A percentile compares a stretch with the other conserved stretches of the same genome.
These are phyloP conservation scores for Varanus salvator DNA, from an alignment of 2,113 vertebrate species.

Conservation along the genomic window DNA sequence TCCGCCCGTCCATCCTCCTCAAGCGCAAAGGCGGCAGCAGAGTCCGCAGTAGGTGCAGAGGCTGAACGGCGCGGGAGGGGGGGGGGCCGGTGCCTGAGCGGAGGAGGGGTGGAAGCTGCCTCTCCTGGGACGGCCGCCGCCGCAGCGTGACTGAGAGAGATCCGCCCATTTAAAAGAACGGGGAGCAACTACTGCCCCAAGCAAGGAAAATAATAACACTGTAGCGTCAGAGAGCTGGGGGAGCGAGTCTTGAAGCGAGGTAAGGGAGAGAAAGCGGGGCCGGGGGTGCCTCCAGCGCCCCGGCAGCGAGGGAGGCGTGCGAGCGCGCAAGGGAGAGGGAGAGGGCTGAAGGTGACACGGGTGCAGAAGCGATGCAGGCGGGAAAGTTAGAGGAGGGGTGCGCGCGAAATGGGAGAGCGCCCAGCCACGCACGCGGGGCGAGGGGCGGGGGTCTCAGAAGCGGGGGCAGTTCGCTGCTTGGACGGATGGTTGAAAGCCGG, in stretches of 20 bases:
- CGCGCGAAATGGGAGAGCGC: not conserved
- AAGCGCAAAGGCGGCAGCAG: not conserved
- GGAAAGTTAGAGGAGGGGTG: not conserved
- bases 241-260: not conserved
- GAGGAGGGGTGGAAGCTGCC: not conserved
- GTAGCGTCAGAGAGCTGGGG: not conserved
- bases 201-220: too few relatives aligned
- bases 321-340: not conserved
- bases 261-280: not conserved
- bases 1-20: not conserved
- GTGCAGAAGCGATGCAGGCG: not conserved
- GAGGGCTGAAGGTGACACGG: not conserved
- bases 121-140: not conserved
- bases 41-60: slow-evolving; percentile 32
- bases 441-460: not conserved
- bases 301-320: too few relatives aligned
- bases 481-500: not conserved
- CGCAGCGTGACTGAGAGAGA: not conserved
- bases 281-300: too few relatives aligned
- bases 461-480: too few relatives aligned
- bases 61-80: slow-evolving; percentile 15
- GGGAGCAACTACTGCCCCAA: too few relatives aligned
- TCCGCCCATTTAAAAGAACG: not conserved
- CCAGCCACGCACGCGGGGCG: not conserved
- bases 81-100: slow-evolving; percentile 38